These are phyloP conservation scores for Tenebrio molitor DNA, from an alignment of 1,140 invertebrate species.

Conservation along the genomic window DNA sequence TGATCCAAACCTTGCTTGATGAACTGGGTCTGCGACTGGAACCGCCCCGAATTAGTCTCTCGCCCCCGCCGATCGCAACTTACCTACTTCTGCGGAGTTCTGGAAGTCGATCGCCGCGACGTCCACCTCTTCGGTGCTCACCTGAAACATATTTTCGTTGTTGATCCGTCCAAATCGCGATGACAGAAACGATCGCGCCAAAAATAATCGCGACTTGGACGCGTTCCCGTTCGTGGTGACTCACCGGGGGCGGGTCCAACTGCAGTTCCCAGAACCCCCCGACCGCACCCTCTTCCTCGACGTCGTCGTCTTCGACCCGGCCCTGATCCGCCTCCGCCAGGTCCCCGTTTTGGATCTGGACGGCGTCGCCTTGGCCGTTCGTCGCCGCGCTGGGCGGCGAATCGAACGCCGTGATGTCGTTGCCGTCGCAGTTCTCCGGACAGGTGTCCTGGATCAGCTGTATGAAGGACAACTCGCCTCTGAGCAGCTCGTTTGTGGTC, in stretches of 20 bases:
- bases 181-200: not conserved
- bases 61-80: too few species aligned
- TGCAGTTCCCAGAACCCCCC: slow-evolving; percentile 58
- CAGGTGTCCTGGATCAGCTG: slow-evolving; percentile 60
- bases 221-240: not conserved
- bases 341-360: slow-evolving; percentile 63
- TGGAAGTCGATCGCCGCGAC: slow-evolving; percentile 53
- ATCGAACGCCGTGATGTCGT: slow-evolving; percentile 2
- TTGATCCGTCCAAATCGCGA: not conserved
- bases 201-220: too few species aligned
- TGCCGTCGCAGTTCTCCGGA: slow-evolving; percentile 45
- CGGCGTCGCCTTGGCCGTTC: slow-evolving; percentile 9
- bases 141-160: slow-evolving; percentile 48
- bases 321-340: slow-evolving; percentile 65
- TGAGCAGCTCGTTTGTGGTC: slow-evolving; percentile 58
- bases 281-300: slow-evolving; percentile 64
- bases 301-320: slow-evolving; percentile 57
- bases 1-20: slow-evolving; percentile 63
- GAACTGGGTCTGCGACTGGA: slow-evolving; percentile 48
- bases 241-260: slow-evolving; percentile 40
- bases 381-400: not conserved
- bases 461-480: slow-evolving; percentile 61
- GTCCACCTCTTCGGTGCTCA: slow-evolving; percentile 52
- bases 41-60: too few species aligned
- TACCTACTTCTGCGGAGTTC: slow-evolving; percentile 48